Evolutionary conservation across 2,797 vertebrate genomes (phyloP).

Genomic region (Huso huso): DNA sequence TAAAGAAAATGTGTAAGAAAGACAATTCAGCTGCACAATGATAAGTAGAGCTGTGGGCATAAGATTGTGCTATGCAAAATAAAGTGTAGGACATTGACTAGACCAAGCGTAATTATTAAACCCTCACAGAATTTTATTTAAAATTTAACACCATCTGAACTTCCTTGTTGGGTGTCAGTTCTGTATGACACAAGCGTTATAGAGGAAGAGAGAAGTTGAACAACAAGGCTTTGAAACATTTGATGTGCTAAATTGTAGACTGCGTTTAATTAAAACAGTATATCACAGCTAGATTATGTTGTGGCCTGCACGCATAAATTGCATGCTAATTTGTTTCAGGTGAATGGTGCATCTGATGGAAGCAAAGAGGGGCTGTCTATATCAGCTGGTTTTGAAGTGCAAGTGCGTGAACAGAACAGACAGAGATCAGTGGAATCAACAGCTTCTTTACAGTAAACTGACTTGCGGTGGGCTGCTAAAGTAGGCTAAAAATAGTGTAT

Average conservation of each 20-base stretch:
- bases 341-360: conserved; percentile 14
- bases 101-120: no score
- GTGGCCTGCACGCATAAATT: conserved; percentile 24
- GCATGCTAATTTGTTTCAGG: conserved; percentile 15
- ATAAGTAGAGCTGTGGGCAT: no score
- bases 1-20: no score
- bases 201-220: neutral
- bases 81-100: no score
- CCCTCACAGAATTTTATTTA: no score
- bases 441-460: neutral
- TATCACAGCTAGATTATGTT: conserved; percentile 29
- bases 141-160: no score
- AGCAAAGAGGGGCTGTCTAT: conserved; percentile 21
- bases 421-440: conserved; percentile 33
- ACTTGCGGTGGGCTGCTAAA: no score
- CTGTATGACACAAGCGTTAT: neutral
- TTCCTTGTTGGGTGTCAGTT: neutral
- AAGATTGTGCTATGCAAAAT: no score
- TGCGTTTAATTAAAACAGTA: conserved; percentile 30
- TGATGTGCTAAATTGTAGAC: conserved; percentile 43
- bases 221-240: conserved; percentile 24
- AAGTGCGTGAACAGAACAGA: conserved; percentile 38
- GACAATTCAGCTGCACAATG: no score
- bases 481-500: no score
- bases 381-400: conserved; percentile 74